Conservation (phyloP, 2,888 invertebrate genomes). For the Carcina quercana region DNA sequence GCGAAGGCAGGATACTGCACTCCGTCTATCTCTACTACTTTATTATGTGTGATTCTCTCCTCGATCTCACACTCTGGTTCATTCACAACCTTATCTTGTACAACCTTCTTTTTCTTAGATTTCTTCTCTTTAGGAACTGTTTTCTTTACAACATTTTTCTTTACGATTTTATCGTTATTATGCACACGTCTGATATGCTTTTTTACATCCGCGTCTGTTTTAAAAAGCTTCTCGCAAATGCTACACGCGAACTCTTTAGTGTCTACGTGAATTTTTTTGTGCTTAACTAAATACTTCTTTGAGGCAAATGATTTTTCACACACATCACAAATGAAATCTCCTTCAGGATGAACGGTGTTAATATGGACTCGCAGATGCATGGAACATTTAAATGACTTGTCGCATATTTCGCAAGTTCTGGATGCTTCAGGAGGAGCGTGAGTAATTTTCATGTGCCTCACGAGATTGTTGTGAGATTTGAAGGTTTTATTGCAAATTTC, state of each 20-base stretch:
- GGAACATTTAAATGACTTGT: slow-evolving; percentile 31
- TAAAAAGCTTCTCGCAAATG: slow-evolving; percentile 27
- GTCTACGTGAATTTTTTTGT: slow-evolving; percentile 27
- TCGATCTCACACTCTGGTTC: too few species aligned
- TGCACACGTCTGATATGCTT: slow-evolving; percentile 31
- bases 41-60: too few species aligned
- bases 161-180: too few species aligned
- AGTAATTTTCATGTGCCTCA: slow-evolving; percentile 30
- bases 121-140: too few species aligned
- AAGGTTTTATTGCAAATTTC: slow-evolving; percentile 30
- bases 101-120: too few species aligned
- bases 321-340: slow-evolving; percentile 25
- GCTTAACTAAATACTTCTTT: slow-evolving; percentile 28
- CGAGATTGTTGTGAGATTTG: slow-evolving; percentile 25
- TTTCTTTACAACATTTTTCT: too few species aligned
- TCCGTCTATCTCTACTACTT: too few species aligned
- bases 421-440: slow-evolving; percentile 33
- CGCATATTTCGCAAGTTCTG: slow-evolving; percentile 25
- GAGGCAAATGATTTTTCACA: slow-evolving; percentile 31
- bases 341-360: slow-evolving; percentile 26
- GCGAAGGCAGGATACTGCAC: too few species aligned
- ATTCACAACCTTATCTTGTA: too few species aligned
- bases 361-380: slow-evolving; percentile 33
- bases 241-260: slow-evolving; percentile 21
- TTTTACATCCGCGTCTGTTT: slow-evolving; percentile 25